Evolutionary conservation across 2,797 vertebrate genomes (phyloP).

Genomic region (Takifugu ocellatus): DNA sequence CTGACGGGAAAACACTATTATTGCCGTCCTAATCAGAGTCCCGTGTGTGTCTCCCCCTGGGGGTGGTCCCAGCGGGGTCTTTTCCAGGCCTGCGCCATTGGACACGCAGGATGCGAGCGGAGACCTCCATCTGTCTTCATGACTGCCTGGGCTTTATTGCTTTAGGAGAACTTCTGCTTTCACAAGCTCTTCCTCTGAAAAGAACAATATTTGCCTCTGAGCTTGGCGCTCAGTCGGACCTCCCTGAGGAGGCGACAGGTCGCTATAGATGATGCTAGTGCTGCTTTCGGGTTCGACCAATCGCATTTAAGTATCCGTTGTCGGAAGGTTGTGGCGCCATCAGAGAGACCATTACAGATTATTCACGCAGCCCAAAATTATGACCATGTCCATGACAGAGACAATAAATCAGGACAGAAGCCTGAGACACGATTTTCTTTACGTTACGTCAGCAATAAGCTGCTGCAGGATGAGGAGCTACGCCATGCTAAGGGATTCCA

Average conservation of each 20-base stretch:
- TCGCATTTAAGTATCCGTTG: too few relatives aligned
- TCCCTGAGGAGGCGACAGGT: conserved; percentile 3
- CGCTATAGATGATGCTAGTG: neutral
- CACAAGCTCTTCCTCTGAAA: conserved; percentile 32
- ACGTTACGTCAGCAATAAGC: too few relatives aligned
- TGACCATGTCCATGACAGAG: too few relatives aligned
- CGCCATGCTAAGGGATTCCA: too few relatives aligned
- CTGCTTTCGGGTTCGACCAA: too few relatives aligned
- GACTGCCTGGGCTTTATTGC: conserved; percentile 67
- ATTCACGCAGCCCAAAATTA: too few relatives aligned
- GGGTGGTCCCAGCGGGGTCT: conserved; percentile 47
- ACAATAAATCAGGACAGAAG: too few relatives aligned
- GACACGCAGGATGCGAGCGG: conserved; percentile 34
- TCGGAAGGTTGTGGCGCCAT: too few relatives aligned
- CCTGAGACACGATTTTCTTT: too few relatives aligned
- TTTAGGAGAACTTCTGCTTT: conserved; percentile 56
- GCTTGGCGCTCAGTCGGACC: neutral
- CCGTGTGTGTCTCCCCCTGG: conserved; percentile 25
- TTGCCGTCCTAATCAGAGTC: conserved; percentile 48
- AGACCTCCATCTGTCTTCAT: conserved; percentile 72
- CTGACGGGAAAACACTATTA: conserved; percentile 46
- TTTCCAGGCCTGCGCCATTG: conserved; percentile 38
- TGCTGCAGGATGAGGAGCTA: too few relatives aligned
- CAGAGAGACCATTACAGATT: too few relatives aligned
- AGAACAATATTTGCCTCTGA: conserved; percentile 52